Evolutionary conservation across 2,797 vertebrate species (phyloP), one percentile per base, ranked within the genome.

Genomic region (Vespertilio murinus): DNA sequence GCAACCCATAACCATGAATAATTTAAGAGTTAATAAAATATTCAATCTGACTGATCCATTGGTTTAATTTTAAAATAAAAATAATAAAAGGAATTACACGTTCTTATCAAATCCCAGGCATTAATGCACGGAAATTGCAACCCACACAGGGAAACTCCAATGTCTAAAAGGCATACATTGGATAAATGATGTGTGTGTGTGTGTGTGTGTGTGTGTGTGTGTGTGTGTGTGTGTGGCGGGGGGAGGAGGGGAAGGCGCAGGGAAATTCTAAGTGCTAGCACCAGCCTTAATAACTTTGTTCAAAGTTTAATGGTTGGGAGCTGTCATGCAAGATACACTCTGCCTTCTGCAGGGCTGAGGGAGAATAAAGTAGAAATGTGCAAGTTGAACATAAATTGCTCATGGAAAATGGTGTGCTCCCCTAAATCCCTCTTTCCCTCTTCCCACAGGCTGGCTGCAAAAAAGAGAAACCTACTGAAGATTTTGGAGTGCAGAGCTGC

Each of bases 1-100:
- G 96, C 94, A 97, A 78, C 92, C 94, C 96, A 95, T 95, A 4
- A 67, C 23, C 64, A 96, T 98, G 97, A 98, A 98, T 98, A 98
- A 98, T 98, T 98, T 97, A 98, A 93, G 49, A 97, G 9, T 73
- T 98, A 98, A 97, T 98, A 96, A 98, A 98, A 98, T 97, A 98
- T 98, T 98, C 97, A 97, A 93, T 95, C 97, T 98, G 96, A 98
- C 95, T 97, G 97, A 98, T 97, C 97, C 86, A 97, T 90, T 92
- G 93, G 95, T 95, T 98, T 97, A 90, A 97, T 98, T 97, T 98
- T 92, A 97, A 97, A 97, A 95, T 84, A 93, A 95, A 95, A 96
- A 71, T 42, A 33, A 96, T 89, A 84, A 95, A 38, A 3, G 25
- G 28, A 91, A 92, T 94, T 49, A 20, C 61, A 82, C 16, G 35